Percentiles rank a stretch among this genome's conserved stretches.
phyloP scores from a whole-genome alignment of 2,797 vertebrate species.

The Enteromius treurensis region DNA sequence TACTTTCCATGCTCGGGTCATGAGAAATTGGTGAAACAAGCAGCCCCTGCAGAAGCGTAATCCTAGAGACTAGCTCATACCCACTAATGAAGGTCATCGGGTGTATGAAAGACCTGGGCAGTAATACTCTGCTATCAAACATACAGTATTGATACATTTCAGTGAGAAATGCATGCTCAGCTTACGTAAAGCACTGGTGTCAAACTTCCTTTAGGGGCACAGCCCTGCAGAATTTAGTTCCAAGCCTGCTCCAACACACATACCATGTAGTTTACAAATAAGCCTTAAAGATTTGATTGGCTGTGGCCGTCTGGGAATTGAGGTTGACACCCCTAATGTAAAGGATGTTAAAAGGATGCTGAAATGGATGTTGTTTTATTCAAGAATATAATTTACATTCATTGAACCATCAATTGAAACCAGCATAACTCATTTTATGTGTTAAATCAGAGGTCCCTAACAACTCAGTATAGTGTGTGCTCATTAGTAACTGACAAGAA shows the following conservation, averaged over 20 bases:
- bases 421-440: too few relatives aligned
- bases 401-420: not conserved
- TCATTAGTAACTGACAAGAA: not conserved
- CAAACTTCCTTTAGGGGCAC: too few relatives aligned
- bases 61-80: conserved; percentile 13
- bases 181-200: not conserved
- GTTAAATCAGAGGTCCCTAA: too few relatives aligned
- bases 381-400: not conserved
- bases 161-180: not conserved
- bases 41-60: not conserved
- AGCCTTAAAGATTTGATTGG: too few relatives aligned
- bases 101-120: not conserved
- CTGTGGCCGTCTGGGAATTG: too few relatives aligned
- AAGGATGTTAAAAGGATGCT: too few relatives aligned
- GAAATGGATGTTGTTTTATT: not conserved
- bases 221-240: too few relatives aligned
- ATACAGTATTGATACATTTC: not conserved
- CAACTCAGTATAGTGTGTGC: not conserved
- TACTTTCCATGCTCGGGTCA: conserved; percentile 27
- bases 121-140: not conserved
- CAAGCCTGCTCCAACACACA: too few relatives aligned
- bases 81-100: conserved; percentile 11
- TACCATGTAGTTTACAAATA: too few relatives aligned
- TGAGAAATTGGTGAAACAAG: conserved; percentile 15
- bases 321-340: too few relatives aligned